Evolutionary conservation across 2,113 vertebrate genomes (phyloP).

Genomic region (Laticauda colubrina): DNA sequence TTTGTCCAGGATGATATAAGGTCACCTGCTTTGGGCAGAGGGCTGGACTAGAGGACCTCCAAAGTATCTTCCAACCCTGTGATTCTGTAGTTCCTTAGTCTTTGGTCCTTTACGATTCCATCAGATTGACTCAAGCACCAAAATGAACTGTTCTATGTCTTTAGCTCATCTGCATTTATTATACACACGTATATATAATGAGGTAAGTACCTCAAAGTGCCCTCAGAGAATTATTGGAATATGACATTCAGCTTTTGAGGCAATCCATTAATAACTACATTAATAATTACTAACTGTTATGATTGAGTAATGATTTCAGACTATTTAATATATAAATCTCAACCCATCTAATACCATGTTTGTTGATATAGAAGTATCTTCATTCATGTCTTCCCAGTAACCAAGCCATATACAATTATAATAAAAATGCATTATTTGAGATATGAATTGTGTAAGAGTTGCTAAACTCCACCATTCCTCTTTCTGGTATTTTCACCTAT

Average conservation of each 20-base stretch:
- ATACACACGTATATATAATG: background rate
- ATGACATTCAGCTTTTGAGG: constrained; percentile 7
- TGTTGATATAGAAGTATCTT: background rate
- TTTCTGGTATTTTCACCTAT: background rate
- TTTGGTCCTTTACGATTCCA: constrained; percentile 46
- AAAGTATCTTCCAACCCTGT: background rate
- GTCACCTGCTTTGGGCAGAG: background rate
- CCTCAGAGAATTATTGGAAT: background rate
- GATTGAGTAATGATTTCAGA: background rate
- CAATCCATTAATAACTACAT: constrained; percentile 7
- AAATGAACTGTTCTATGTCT: background rate
- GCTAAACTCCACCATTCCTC: background rate
- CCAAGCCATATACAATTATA: background rate
- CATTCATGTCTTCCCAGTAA: accelerated
- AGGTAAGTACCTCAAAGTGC: background rate
- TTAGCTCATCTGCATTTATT: background rate
- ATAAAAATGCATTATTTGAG: background rate
- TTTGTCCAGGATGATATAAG: background rate
- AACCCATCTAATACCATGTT: constrained; percentile 11
- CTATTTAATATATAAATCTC: background rate
- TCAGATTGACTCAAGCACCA: constrained; percentile 32
- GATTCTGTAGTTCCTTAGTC: background rate
- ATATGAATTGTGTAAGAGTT: background rate
- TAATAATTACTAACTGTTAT: background rate
- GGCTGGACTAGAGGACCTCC: background rate